phyloP scores from a whole-genome alignment of 2,888 invertebrate species.

The Drosophila trichaetosa region DNA sequence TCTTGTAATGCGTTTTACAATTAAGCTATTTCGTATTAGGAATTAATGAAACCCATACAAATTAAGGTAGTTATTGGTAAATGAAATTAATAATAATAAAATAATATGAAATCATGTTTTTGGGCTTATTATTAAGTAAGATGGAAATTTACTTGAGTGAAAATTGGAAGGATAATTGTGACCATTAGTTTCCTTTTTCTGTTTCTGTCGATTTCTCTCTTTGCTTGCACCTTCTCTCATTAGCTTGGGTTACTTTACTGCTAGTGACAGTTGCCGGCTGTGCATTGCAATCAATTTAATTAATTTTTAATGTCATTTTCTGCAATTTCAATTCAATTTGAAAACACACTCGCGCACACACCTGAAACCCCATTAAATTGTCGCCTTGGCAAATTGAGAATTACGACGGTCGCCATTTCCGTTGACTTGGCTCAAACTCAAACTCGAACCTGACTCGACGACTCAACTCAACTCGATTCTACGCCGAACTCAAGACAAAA shows the following conservation, averaged over 20 bases:
- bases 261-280: slow-evolving; percentile 59
- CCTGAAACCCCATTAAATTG: slow-evolving; percentile 80
- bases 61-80: neutral
- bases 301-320: slow-evolving; percentile 83
- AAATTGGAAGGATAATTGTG: neutral
- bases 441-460: slow-evolving; percentile 19
- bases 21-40: neutral
- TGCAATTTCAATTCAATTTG: slow-evolving; percentile 81
- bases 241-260: slow-evolving; percentile 41
- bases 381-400: slow-evolving; percentile 83
- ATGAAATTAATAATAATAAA: neutral
- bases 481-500: slow-evolving; percentile 70
- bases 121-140: neutral
- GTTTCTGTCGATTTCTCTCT: slow-evolving; percentile 13
- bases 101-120: neutral
- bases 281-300: slow-evolving; percentile 82
- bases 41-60: neutral
- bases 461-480: slow-evolving; percentile 20
- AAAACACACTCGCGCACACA: slow-evolving; percentile 66
- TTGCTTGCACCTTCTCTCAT: slow-evolving; percentile 28
- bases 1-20: slow-evolving; percentile 6
- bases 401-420: slow-evolving; percentile 78
- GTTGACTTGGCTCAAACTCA: slow-evolving; percentile 69
- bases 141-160: neutral
- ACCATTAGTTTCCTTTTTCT: neutral